A percentile compares a stretch with the other conserved stretches of the same genome.
Evolutionary conservation across 2,888 invertebrate species (phyloP).

Genomic region (Ecdyonurus torrentis): DNA sequence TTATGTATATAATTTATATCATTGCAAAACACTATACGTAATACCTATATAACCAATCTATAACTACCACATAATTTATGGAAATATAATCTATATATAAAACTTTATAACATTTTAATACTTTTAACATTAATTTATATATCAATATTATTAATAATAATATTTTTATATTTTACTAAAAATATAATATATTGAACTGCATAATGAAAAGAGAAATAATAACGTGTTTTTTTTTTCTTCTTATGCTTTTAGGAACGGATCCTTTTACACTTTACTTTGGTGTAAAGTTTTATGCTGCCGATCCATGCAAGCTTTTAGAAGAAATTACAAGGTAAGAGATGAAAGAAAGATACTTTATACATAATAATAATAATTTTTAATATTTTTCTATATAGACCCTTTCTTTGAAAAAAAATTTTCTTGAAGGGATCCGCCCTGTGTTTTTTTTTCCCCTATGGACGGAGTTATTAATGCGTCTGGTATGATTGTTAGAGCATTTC

Average conservation of each 20-base stretch:
- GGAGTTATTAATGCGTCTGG: background rate
- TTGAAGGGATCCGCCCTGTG: background rate
- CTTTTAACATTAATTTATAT: no score
- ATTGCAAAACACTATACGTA: no score
- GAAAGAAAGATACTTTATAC: slow-evolving; percentile 11
- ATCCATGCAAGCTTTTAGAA: slow-evolving; percentile 89
- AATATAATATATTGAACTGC: no score
- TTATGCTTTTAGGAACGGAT: slow-evolving; percentile 25
- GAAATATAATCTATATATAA: no score
- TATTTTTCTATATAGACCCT: background rate
- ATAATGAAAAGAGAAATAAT: no score
- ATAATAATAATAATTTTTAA: background rate
- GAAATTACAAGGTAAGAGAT: slow-evolving; percentile 82
- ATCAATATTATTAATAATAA: no score
- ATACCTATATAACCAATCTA: no score
- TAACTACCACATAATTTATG: no score
- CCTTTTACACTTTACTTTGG: slow-evolving; percentile 87
- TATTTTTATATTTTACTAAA: no score
- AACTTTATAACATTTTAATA: no score
- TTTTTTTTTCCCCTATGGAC: background rate
- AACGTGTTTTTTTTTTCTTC: no score
- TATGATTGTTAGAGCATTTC: background rate
- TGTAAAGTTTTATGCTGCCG: slow-evolving; percentile 93
- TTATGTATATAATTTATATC: no score
- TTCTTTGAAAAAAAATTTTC: background rate